These are phyloP conservation scores for Trichogramma evanescens DNA, from an alignment of 2,888 invertebrate genomes.

Conservation along the genomic window DNA sequence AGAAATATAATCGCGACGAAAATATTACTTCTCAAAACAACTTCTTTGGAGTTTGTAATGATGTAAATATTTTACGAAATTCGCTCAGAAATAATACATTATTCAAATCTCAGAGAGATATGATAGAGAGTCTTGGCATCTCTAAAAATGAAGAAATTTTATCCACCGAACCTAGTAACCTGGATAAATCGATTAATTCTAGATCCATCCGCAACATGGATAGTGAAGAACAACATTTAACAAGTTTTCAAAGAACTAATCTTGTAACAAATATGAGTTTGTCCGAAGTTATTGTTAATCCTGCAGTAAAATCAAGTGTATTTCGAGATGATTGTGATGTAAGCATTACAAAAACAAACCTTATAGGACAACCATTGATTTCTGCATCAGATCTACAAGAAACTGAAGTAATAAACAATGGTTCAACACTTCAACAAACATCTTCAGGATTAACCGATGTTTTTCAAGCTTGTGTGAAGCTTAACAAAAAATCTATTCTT, in stretches of 20 bases:
- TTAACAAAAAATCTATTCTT: too few species aligned
- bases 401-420: too few species aligned
- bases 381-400: too few species aligned
- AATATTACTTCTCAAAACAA: neutral
- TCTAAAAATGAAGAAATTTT: neutral
- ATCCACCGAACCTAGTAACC: neutral
- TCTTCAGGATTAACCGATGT: too few species aligned
- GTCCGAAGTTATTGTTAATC: too few species aligned
- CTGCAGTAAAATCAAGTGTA: too few species aligned
- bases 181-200: slow-evolving; percentile 1
- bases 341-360: too few species aligned
- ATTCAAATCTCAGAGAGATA: slow-evolving; percentile 1
- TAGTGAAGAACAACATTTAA: neutral
- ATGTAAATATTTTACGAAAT: slow-evolving; percentile 12
- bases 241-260: neutral
- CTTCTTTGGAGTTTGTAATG: slow-evolving; percentile 6
- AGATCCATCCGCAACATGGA: neutral
- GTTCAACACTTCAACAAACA: too few species aligned
- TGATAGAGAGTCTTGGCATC: neutral
- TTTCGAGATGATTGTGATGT: too few species aligned
- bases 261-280: too few species aligned
- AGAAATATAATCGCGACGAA: slow-evolving; percentile 8
- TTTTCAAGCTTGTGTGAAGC: too few species aligned
- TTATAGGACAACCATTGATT: too few species aligned
- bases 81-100: slow-evolving; percentile 11